Evolutionary conservation across 2,113 vertebrate species (phyloP).

Genomic region (Cyprinodon brontotheroides): DNA sequence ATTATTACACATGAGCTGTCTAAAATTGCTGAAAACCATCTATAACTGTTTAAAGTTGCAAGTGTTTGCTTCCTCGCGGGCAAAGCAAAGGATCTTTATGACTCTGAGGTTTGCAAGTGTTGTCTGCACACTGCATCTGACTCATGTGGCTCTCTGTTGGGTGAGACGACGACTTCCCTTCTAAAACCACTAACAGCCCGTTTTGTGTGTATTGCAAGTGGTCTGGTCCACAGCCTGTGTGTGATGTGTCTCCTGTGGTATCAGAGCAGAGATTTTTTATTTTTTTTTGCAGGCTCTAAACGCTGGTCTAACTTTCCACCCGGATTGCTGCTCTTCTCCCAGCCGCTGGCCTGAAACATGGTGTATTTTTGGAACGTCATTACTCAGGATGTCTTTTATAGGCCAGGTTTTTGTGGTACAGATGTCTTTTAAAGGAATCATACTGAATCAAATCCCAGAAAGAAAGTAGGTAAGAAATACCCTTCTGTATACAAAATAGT

Average conservation of each 20-base stretch:
- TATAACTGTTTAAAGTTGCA: not conserved
- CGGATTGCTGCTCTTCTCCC: constrained; percentile 43
- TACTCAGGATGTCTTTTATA: constrained; percentile 37
- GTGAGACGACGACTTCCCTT: constrained; percentile 65
- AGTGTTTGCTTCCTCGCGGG: constrained; percentile 8
- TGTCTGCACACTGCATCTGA: constrained; percentile 52
- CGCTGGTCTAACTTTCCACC: constrained; percentile 52
- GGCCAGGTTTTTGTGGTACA: constrained; percentile 9
- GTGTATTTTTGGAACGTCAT: constrained; percentile 62
- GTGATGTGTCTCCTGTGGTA: constrained; percentile 71
- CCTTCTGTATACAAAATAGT: constrained; percentile 51
- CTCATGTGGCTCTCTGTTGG: constrained; percentile 63
- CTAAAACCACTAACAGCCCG: constrained; percentile 72
- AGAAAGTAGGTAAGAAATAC: constrained; percentile 2
- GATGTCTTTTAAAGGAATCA: constrained; percentile 29
- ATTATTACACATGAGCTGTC: constrained; percentile 10
- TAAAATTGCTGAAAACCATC: not conserved
- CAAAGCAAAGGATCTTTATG: constrained; percentile 29
- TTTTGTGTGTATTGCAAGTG: constrained; percentile 67
- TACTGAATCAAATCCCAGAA: not conserved
- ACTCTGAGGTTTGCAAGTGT: constrained; percentile 55
- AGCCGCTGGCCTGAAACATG: constrained; percentile 42
- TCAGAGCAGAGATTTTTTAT: constrained; percentile 40
- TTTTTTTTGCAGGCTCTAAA: constrained; percentile 19
- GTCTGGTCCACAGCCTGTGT: constrained; percentile 66